Evolutionary conservation across 1,140 invertebrate species (phyloP), one percentile per base, ranked within the genome.

Genomic region (Hypothenemus hampei): DNA sequence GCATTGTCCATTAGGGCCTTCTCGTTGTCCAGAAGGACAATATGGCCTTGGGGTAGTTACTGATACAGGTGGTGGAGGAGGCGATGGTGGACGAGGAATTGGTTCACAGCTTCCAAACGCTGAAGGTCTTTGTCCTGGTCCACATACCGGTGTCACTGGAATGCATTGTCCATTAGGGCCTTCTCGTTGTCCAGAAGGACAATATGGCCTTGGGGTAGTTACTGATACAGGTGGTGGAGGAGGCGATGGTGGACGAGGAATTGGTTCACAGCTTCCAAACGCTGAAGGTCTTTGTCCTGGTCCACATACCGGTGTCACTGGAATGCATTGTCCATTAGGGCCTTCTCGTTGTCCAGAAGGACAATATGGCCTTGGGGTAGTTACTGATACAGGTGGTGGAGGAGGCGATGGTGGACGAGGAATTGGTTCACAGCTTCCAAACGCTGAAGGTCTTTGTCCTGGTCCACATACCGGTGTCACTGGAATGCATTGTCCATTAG

Each of bases 401-500:
- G 41, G 21, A 10, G 37, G 24, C 36, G 39, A 29, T 1, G 19
- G 20, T 37, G 43, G 13, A 37, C 15, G 16, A 4, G 20, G 4
- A 41, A 41, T 37, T 4, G 24, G 7, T 23, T 33, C 44, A 44
- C 60, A 62, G 2, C 36, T 36, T 6, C 60, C 60, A 33, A 51
- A 48, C 3, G 41, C 35, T 4, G 44, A 21, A 11, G 36, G 43
- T 8, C 26, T 53, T 40, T 60, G 48, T 50, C 35, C 18, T 1
- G 52, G 41, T 21, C 13, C 18, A n/a, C 23, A 51, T 15, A 48
- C n/a, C n/a, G n/a, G n/a, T n/a, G n/a, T n/a, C n/a, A n/a, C 45
- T 36, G 41, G 52, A 36, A 47, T 31, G 31, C 58, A 62, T 6
- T 21, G 11, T 20, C 61, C 61, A 24, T 60, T 51, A 4, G 56